A percentile compares a stretch with the other conserved stretches of the same genome.
Conservation (phyloP, 1,140 invertebrate species). For the Brachionus asplanchnoidis region DNA sequence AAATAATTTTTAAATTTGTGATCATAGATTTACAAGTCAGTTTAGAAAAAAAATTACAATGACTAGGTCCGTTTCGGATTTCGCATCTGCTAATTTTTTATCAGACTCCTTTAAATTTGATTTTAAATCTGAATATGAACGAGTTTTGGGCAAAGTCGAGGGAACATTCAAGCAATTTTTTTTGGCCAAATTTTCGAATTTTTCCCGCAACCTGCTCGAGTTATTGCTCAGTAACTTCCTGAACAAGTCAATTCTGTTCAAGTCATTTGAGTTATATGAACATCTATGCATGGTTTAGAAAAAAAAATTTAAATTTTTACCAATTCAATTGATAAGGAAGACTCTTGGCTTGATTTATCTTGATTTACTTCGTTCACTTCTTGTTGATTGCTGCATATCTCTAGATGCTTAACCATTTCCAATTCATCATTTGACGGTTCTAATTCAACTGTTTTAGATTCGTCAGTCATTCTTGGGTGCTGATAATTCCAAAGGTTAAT, state of each 20-base stretch:
- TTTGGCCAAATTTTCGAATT: constrained; percentile 10
- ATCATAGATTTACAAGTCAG: no score
- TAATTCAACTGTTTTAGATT: neutral
- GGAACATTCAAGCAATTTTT: neutral
- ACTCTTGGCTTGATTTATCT: neutral
- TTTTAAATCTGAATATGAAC: neutral
- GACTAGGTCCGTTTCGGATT: neutral
- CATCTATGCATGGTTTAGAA: neutral
- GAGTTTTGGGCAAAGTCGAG: neutral
- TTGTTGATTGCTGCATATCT: neutral
- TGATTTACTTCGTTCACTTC: neutral
- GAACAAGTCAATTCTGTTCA: neutral
- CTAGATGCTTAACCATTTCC: neutral
- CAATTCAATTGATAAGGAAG: neutral
- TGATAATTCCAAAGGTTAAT: neutral
- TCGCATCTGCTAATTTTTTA: neutral
- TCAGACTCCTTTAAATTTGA: neutral
- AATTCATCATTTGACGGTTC: neutral
- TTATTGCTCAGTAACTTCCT: neutral
- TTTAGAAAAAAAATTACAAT: neutral
- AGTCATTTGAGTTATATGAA: neutral
- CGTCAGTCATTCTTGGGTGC: neutral
- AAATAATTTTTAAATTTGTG: no score
- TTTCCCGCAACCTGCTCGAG: neutral
- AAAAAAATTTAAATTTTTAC: neutral